These are phyloP conservation scores for Neomorphus geoffroyi DNA, from an alignment of 2,797 vertebrate genomes.

Conservation along the genomic window DNA sequence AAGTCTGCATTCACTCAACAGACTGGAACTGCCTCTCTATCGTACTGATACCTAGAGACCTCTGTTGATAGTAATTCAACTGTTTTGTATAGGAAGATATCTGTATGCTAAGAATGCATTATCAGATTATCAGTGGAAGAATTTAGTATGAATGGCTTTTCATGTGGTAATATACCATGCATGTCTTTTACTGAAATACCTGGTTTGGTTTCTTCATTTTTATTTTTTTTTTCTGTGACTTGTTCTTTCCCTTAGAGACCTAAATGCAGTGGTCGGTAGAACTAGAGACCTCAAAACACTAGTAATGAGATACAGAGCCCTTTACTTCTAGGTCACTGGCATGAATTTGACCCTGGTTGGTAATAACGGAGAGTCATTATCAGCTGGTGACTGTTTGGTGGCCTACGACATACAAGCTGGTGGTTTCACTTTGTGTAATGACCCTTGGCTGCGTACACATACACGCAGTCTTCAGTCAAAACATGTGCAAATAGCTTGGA, in stretches of 20 bases:
- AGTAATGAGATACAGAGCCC: slow-evolving; percentile 30
- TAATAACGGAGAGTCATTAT: slow-evolving; percentile 45
- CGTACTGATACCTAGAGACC: not conserved
- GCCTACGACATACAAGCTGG: slow-evolving; percentile 30
- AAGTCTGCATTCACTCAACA: not conserved
- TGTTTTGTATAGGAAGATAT: not conserved
- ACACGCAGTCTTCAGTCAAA: slow-evolving; percentile 19
- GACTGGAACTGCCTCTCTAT: not conserved
- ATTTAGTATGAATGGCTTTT: not conserved
- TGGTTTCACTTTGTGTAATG: slow-evolving; percentile 65
- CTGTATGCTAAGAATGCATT: not conserved
- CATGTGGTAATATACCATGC: not conserved
- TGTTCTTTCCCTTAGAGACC: not conserved
- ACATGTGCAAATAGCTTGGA: slow-evolving; percentile 28
- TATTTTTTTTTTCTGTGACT: not conserved
- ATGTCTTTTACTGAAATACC: not conserved
- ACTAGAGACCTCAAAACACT: not conserved
- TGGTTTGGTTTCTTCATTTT: not conserved
- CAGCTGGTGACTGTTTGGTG: slow-evolving; percentile 62
- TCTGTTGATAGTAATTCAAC: not conserved
- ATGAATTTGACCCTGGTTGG: slow-evolving; percentile 67
- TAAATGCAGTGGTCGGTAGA: not conserved
- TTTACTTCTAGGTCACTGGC: slow-evolving; percentile 66
- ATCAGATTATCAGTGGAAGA: not conserved
- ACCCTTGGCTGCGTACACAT: slow-evolving; percentile 49